These are phyloP conservation scores for Heliornis fulica DNA, from an alignment of 2,113 vertebrate species.

Conservation along the genomic window DNA sequence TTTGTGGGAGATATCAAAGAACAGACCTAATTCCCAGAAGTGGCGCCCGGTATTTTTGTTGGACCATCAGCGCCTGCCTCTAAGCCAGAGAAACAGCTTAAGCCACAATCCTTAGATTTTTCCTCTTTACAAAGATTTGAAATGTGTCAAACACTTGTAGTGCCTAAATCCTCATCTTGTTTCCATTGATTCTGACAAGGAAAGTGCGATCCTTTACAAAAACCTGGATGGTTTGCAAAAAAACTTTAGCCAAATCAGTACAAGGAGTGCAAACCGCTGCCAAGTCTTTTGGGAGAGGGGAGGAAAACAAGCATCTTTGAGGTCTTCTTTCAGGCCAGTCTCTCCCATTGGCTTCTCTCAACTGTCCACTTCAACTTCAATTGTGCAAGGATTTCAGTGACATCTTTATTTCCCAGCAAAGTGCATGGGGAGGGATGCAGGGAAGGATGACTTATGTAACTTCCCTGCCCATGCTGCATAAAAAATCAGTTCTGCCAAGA, in stretches of 20 bases:
- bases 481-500: background rate
- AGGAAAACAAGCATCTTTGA: background rate
- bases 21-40: background rate
- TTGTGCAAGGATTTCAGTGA: background rate
- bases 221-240: background rate
- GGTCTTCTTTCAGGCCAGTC: background rate
- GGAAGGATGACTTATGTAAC: background rate
- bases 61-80: background rate
- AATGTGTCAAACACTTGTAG: background rate
- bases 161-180: background rate
- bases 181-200: background rate
- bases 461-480: background rate
- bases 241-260: background rate
- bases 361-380: background rate
- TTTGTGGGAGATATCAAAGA: background rate
- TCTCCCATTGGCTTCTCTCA: background rate
- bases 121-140: background rate
- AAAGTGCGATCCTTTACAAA: background rate
- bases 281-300: background rate
- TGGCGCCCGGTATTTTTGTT: background rate
- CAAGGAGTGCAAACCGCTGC: fast-evolving
- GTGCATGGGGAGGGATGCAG: background rate
- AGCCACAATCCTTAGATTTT: background rate
- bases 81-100: background rate
- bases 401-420: constrained; percentile 29